phyloP scores from a whole-genome alignment of 2,888 invertebrate genomes.

The Lasioglossum malachurum region DNA sequence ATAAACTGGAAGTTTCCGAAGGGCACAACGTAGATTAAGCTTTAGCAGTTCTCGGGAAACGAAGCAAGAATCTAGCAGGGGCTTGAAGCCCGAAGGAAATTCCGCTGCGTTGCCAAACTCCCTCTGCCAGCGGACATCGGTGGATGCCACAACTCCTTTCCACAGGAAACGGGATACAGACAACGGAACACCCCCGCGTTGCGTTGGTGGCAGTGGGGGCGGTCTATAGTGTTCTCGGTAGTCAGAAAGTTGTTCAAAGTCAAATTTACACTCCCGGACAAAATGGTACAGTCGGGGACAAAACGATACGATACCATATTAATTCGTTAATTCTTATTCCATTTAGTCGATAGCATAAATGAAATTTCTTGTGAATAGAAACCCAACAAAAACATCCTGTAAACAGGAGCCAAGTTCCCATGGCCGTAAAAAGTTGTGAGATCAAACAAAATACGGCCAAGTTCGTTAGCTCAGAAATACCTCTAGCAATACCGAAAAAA shows the following conservation, averaged over 20 bases:
- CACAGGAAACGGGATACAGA: conserved; percentile 14
- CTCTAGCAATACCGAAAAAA: no score
- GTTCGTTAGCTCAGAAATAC: no score
- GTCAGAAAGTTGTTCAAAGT: conserved; percentile 8
- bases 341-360: not conserved
- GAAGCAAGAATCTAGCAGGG: not conserved
- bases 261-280: not conserved
- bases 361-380: no score
- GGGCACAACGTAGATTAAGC: conserved; percentile 6
- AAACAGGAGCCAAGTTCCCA: no score
- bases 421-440: no score
- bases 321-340: not conserved
- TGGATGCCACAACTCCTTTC: not conserved
- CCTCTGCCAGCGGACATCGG: conserved; percentile 8
- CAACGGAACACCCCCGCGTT: not conserved
- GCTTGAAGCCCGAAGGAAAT: conserved; percentile 9
- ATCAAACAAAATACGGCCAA: no score
- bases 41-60: conserved; percentile 9
- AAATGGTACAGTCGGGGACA: not conserved
- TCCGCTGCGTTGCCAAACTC: conserved; percentile 11
- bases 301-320: not conserved
- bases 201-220: not conserved
- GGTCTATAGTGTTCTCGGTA: not conserved
- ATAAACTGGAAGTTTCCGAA: conserved; percentile 3
- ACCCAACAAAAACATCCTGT: no score